Evolutionary conservation across 2,888 invertebrate genomes (phyloP).

Genomic region (Athrips mouffetella): DNA sequence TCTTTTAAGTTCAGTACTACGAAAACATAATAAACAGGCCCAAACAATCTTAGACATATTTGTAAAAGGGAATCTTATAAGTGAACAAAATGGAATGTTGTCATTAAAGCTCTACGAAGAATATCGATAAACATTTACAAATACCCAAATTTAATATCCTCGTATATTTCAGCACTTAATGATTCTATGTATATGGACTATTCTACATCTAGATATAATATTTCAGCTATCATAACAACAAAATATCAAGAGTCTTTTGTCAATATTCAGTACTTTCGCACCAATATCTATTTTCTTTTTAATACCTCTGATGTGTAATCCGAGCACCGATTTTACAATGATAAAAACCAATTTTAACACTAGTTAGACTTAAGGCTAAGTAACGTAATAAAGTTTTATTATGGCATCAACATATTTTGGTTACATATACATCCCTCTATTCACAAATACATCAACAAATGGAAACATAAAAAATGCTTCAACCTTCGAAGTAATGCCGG

Average conservation of each 20-base stretch:
- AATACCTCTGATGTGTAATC: slow-evolving; percentile 57
- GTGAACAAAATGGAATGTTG: slow-evolving; percentile 49
- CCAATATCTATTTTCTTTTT: slow-evolving; percentile 40
- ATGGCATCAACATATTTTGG: slow-evolving; percentile 69
- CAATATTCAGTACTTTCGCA: slow-evolving; percentile 43
- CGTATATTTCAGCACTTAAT: slow-evolving; percentile 29
- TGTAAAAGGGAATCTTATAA: slow-evolving; percentile 13
- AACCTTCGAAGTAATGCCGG: no score
- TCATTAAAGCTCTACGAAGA: slow-evolving; percentile 46
- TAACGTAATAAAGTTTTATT: slow-evolving; percentile 47
- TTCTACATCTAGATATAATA: slow-evolving; percentile 50
- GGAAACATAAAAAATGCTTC: no score
- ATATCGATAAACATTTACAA: slow-evolving; percentile 34
- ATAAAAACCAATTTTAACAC: slow-evolving; percentile 39
- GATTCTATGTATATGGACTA: slow-evolving; percentile 31
- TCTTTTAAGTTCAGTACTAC: background rate
- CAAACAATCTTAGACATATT: slow-evolving; percentile 2
- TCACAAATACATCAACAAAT: background rate
- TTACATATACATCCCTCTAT: slow-evolving; percentile 44
- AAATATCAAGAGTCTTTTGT: slow-evolving; percentile 49
- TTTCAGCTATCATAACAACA: slow-evolving; percentile 58
- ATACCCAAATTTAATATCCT: slow-evolving; percentile 21
- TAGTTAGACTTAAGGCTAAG: slow-evolving; percentile 44
- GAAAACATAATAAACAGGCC: background rate
- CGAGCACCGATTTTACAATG: slow-evolving; percentile 63